Conservation (phyloP, 2,888 invertebrate genomes). For the Isoperla grammatica region DNA sequence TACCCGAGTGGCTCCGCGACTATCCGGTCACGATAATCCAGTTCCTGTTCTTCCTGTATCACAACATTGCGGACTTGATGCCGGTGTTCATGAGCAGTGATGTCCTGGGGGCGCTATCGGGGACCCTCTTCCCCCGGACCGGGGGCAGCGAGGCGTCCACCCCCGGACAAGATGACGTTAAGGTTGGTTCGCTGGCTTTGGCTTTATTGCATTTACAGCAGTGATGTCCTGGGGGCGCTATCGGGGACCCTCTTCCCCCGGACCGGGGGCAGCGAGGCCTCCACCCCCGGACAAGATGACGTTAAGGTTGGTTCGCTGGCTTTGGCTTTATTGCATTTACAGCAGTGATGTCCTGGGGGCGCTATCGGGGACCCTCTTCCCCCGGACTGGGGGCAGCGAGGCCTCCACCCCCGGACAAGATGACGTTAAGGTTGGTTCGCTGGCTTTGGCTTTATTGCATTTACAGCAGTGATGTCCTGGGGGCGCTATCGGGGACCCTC, state of each 20-base stretch:
- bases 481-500: slow-evolving; percentile 76
- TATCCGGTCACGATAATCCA: slow-evolving; percentile 79
- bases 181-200: slow-evolving; percentile 41
- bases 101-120: slow-evolving; percentile 78
- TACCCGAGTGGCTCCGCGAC: slow-evolving; percentile 68
- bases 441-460: slow-evolving; percentile 40
- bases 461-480: slow-evolving; percentile 74
- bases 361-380: slow-evolving; percentile 81
- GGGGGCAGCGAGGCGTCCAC: slow-evolving; percentile 63
- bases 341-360: slow-evolving; percentile 83
- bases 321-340: slow-evolving; percentile 40
- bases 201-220: slow-evolving; percentile 49
- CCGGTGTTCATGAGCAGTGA: slow-evolving; percentile 88
- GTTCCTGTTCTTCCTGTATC: slow-evolving; percentile 91
- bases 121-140: slow-evolving; percentile 71
- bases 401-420: slow-evolving; percentile 66
- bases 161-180: slow-evolving; percentile 54
- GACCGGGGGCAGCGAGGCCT: slow-evolving; percentile 55
- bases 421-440: slow-evolving; percentile 44
- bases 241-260: slow-evolving; percentile 80
- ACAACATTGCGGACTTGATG: slow-evolving; percentile 90
- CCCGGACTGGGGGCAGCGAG: slow-evolving; percentile 52
- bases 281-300: slow-evolving; percentile 62
- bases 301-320: slow-evolving; percentile 40
- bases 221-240: slow-evolving; percentile 81